Evolutionary conservation across 2,888 invertebrate species (phyloP).

Genomic region (Habrosyne pyritoides): DNA sequence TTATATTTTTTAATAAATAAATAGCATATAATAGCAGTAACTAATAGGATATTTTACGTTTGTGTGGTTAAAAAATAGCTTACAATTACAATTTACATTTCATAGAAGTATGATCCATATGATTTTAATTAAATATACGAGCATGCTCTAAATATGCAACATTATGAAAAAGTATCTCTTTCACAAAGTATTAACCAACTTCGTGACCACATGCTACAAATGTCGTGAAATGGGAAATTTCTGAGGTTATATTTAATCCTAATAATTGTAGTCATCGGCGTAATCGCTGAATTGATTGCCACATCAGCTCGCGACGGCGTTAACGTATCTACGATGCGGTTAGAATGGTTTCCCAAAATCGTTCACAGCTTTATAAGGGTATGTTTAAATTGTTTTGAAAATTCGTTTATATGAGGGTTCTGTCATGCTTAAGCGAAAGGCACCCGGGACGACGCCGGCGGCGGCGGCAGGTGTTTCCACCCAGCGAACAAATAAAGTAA

Average conservation of each 20-base stretch:
- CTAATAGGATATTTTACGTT: no score
- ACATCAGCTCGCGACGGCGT: neutral
- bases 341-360: neutral
- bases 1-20: no score
- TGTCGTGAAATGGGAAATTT: neutral
- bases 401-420: neutral
- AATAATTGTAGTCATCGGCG: neutral
- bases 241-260: neutral
- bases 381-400: neutral
- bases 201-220: neutral
- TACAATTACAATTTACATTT: no score
- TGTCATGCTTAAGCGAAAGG: slow-evolving; percentile 4
- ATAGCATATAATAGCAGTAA: no score
- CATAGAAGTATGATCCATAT: no score
- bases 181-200: neutral
- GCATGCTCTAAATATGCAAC: no score
- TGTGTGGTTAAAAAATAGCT: no score
- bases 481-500: slow-evolving; percentile 42
- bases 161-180: neutral
- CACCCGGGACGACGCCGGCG: slow-evolving; percentile 19
- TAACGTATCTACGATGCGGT: neutral
- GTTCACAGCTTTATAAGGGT: neutral
- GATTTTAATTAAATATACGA: no score
- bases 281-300: neutral
- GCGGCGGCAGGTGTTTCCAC: slow-evolving; percentile 38